A percentile compares a stretch with the other conserved stretches of the same genome.
Evolutionary conservation across 2,113 vertebrate genomes (phyloP).

Genomic region (Albula glossodonta): DNA sequence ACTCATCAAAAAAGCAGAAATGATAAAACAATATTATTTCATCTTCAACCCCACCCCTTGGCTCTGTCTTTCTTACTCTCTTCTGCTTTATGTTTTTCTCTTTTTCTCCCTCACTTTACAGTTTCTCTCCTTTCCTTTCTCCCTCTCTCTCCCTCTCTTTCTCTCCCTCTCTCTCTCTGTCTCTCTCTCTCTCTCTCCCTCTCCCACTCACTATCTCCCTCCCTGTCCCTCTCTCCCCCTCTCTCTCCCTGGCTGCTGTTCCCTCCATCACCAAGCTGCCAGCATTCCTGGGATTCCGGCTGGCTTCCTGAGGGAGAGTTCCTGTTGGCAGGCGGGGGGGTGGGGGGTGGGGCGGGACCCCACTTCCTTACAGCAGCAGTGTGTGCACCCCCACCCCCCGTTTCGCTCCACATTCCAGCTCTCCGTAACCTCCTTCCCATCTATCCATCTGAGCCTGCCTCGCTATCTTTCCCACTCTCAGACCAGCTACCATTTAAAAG

Average conservation of each 20-base stretch:
- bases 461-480: background rate
- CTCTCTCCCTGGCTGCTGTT: conserved; percentile 10
- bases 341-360: conserved; percentile 47
- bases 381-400: background rate
- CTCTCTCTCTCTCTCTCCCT: conserved; percentile 8
- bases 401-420: background rate
- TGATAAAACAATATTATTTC: background rate
- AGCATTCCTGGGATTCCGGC: conserved; percentile 69
- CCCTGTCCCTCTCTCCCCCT: background rate
- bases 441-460: conserved; percentile 3
- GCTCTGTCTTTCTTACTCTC: background rate
- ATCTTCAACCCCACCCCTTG: background rate
- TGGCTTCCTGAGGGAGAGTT: conserved; percentile 68
- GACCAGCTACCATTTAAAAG: background rate
- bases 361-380: conserved; percentile 60
- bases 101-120: background rate
- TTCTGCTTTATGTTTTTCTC: background rate
- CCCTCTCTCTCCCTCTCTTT: background rate
- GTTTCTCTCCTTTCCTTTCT: background rate
- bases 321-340: conserved; percentile 58
- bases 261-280: conserved; percentile 56
- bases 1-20: too few relatives aligned
- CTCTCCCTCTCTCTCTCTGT: background rate
- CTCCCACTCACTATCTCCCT: background rate
- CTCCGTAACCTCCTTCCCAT: background rate